Evolutionary conservation across 2,113 vertebrate species (phyloP).

Genomic region (Enhydra lutris): DNA sequence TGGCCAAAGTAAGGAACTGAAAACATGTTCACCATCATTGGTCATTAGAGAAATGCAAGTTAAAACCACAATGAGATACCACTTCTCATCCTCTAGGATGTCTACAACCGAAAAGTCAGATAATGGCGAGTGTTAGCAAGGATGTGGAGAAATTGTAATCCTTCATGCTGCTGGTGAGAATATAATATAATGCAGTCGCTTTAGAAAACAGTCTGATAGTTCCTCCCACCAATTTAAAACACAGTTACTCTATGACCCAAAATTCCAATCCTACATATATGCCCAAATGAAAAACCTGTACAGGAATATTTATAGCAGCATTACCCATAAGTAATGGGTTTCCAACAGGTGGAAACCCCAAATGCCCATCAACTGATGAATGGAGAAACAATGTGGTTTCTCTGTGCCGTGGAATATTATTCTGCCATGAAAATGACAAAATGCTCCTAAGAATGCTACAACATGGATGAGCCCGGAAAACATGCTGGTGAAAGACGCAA

Average conservation of each 20-base stretch:
- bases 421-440: background rate
- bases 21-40: background rate
- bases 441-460: rapidly evolving
- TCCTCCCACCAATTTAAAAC: background rate
- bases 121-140: background rate
- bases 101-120: background rate
- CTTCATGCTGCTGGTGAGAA: rapidly evolving
- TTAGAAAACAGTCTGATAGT: background rate
- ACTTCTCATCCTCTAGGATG: too few relatives aligned
- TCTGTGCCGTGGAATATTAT: too few relatives aligned
- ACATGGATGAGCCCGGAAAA: background rate
- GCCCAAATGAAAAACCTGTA: background rate
- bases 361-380: too few relatives aligned
- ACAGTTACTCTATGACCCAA: background rate
- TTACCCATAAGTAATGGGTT: too few relatives aligned
- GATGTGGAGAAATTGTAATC: background rate
- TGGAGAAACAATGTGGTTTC: rapidly evolving
- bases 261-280: background rate
- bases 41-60: background rate
- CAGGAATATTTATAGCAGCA: background rate
- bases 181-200: background rate
- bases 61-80: background rate
- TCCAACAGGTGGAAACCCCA: background rate
- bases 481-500: background rate
- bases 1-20: background rate